These are phyloP conservation scores for Poliocrania exsul DNA, from an alignment of 2,797 vertebrate genomes.

Conservation along the genomic window DNA sequence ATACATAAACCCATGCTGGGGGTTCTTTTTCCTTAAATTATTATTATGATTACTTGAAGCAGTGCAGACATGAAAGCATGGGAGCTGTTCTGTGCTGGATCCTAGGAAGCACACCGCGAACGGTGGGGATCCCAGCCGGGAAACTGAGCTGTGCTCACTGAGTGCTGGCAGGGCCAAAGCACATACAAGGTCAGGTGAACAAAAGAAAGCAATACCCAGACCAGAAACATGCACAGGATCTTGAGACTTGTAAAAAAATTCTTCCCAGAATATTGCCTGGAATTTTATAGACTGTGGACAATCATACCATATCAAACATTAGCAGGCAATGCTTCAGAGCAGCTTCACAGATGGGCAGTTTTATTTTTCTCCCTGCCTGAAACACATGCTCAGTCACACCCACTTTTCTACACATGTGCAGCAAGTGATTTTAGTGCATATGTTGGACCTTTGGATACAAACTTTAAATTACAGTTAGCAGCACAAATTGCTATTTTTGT, in stretches of 20 bases:
- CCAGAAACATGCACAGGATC: background rate
- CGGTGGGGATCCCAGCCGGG: background rate
- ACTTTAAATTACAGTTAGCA: background rate
- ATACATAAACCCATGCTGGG: background rate
- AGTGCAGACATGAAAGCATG: background rate
- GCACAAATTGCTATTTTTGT: background rate
- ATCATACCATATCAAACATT: background rate
- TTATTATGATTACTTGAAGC: background rate
- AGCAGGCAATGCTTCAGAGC: background rate
- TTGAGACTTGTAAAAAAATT: background rate
- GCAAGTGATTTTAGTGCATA: background rate
- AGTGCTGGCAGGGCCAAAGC: background rate
- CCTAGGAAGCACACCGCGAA: background rate
- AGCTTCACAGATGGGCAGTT: background rate
- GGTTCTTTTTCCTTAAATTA: background rate
- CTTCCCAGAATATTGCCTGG: background rate
- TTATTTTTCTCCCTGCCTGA: background rate
- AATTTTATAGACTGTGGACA: background rate
- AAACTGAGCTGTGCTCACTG: background rate
- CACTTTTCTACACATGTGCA: background rate
- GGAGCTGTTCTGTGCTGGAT: background rate
- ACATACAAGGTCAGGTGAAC: background rate
- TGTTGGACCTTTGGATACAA: background rate
- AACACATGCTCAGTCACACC: background rate
- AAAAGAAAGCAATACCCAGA: background rate